A percentile compares a stretch with the other conserved stretches of the same genome.
Conservation (phyloP, 1,140 invertebrate genomes). For the Eumaeus atala region DNA sequence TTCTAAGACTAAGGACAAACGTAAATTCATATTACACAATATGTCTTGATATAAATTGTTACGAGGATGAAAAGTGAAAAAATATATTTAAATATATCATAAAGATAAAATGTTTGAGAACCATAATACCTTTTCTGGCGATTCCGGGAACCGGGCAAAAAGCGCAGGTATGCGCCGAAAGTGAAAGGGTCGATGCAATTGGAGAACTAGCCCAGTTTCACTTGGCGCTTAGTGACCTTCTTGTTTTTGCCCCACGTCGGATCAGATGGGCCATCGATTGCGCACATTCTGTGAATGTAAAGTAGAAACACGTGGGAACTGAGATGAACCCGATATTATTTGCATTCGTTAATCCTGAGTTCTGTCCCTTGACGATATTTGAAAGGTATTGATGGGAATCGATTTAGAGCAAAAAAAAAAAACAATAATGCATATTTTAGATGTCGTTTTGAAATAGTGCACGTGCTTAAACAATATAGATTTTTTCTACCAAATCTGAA, state of each 20-base stretch:
- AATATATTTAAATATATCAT: too few species aligned
- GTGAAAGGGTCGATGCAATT: conserved; percentile 72
- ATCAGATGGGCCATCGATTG: conserved; percentile 57
- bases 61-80: too few species aligned
- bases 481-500: too few species aligned
- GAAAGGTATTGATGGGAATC: not conserved
- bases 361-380: conserved; percentile 9
- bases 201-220: conserved; percentile 64
- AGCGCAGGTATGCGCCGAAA: conserved; percentile 69
- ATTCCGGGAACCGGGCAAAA: conserved; percentile 65
- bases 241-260: conserved; percentile 50
- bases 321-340: conserved; percentile 50
- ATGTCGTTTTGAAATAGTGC: too few species aligned
- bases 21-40: too few species aligned
- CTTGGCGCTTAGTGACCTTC: conserved; percentile 53
- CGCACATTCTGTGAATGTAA: conserved; percentile 41
- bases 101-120: conserved; percentile 22
- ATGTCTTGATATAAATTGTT: too few species aligned
- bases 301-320: conserved; percentile 67
- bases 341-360: conserved; percentile 34
- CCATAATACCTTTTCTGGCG: conserved; percentile 34
- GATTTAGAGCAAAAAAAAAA: conserved; percentile 9
- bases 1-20: too few species aligned
- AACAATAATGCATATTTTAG: too few species aligned
- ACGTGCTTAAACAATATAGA: too few species aligned